Conservation (phyloP, 2,888 invertebrate species). For the Melikaiella ostensackeni region DNA sequence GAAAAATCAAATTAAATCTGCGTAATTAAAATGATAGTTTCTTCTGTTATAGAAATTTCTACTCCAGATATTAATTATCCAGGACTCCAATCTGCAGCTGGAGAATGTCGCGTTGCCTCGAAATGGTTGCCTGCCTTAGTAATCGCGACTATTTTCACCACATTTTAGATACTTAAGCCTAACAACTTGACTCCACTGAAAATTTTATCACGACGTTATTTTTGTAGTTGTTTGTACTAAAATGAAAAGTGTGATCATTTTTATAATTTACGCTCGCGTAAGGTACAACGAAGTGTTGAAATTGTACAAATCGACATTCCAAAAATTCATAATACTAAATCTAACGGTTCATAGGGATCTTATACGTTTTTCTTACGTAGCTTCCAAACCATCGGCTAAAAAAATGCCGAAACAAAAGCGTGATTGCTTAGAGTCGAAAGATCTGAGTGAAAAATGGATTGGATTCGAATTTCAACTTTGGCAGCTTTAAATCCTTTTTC, state of each 20-base stretch:
- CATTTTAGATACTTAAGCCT: conserved; percentile 52
- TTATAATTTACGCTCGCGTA: conserved; percentile 38
- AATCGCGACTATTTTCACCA: conserved; percentile 59
- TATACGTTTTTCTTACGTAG: not conserved
- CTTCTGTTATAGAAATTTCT: conserved; percentile 81
- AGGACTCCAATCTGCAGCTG: conserved; percentile 79
- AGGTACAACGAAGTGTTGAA: conserved; percentile 57
- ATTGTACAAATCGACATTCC: conserved; percentile 60
- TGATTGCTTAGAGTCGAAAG: conserved; percentile 1
- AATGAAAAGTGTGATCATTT: conserved; percentile 26
- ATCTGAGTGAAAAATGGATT: conserved; percentile 8
- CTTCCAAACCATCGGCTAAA: not conserved
- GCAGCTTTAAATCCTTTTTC: conserved; percentile 18
- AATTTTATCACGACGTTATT: conserved; percentile 55
- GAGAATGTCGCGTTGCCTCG: conserved; percentile 61
- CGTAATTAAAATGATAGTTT: conserved; percentile 38
- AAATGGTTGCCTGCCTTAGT: conserved; percentile 65
- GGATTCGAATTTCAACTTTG: not conserved
- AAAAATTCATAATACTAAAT: conserved; percentile 44
- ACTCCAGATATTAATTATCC: conserved; percentile 86
- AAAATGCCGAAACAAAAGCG: not conserved
- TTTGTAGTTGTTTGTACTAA: conserved; percentile 61
- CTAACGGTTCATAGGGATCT: not conserved
- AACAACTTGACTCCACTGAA: conserved; percentile 31
- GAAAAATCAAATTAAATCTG: not conserved